Percentiles rank a stretch among this genome's conserved stretches.
phyloP scores from a whole-genome alignment of 2,113 vertebrate genomes.

The Cinclus mexicanus region DNA sequence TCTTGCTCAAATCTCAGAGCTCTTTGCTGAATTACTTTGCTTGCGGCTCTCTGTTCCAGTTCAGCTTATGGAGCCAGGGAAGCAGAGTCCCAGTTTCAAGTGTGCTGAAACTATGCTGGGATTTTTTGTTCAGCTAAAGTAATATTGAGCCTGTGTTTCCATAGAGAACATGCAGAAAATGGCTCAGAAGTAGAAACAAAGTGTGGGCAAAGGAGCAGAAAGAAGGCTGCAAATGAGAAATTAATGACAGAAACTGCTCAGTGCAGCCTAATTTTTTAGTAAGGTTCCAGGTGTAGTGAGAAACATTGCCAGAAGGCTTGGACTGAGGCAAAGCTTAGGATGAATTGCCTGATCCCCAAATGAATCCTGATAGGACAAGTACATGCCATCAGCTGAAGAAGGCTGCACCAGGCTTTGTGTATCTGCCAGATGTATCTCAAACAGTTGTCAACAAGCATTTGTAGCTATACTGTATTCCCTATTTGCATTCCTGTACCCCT shows the following conservation, averaged over 20 bases:
- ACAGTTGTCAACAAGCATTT: neutral
- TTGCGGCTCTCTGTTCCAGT: neutral
- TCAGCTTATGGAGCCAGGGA: neutral
- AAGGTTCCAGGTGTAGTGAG: neutral
- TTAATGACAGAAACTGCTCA: neutral
- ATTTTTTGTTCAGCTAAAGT: neutral
- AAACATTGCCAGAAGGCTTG: neutral
- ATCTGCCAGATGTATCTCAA: neutral
- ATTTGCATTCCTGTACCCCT: neutral
- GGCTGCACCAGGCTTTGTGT: neutral
- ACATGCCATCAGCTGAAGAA: neutral
- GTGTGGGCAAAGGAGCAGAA: neutral
- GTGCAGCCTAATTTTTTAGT: neutral
- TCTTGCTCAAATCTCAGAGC: neutral
- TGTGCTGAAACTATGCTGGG: neutral
- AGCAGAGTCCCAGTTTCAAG: neutral
- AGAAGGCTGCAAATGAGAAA: neutral
- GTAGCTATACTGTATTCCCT: neutral
- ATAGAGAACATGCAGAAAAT: neutral
- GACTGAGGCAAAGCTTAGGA: neutral
- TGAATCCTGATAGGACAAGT: too few species aligned
- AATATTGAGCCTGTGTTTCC: neutral
- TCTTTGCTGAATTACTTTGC: neutral
- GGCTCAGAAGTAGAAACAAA: neutral
- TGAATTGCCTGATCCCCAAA: neutral